A percentile compares a stretch with the other conserved stretches of the same genome.
Conservation (phyloP, 2,797 vertebrate genomes). For the Streptopelia turtur region DNA sequence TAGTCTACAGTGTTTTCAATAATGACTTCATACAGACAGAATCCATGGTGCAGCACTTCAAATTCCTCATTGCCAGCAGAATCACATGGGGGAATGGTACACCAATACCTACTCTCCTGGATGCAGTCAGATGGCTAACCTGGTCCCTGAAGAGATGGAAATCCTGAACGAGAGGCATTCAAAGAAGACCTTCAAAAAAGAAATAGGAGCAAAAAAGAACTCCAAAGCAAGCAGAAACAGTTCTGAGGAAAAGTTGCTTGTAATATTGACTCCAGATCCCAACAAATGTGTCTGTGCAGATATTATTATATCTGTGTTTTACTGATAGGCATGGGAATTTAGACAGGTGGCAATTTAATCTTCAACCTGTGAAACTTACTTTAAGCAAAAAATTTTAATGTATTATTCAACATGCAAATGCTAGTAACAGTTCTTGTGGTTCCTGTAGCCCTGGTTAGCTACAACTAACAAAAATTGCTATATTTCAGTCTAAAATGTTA, state of each 20-base stretch:
- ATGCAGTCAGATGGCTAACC: slow-evolving; percentile 90
- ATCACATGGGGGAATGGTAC: slow-evolving; percentile 88
- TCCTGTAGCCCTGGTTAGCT: not conserved
- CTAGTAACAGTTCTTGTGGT: not conserved
- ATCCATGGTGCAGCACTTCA: slow-evolving; percentile 91
- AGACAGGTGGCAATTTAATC: not conserved
- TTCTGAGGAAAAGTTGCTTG: slow-evolving; percentile 90
- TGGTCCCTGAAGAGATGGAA: slow-evolving; percentile 91
- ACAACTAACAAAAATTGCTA: not conserved
- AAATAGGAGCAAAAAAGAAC: slow-evolving; percentile 87
- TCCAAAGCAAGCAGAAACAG: slow-evolving; percentile 86
- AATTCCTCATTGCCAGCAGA: slow-evolving; percentile 87
- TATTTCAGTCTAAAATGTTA: not conserved
- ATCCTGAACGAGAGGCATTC: slow-evolving; percentile 90
- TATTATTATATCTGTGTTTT: not conserved
- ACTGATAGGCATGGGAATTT: not conserved
- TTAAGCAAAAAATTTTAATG: not conserved
- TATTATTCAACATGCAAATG: not conserved
- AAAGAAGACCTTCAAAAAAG: slow-evolving; percentile 90
- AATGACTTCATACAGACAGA: slow-evolving; percentile 91
- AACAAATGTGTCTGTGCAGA: slow-evolving; percentile 86
- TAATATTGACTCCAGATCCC: slow-evolving; percentile 86
- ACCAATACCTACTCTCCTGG: slow-evolving; percentile 81
- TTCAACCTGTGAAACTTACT: not conserved
- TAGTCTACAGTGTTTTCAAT: slow-evolving; percentile 91